Evolutionary conservation across 2,797 vertebrate genomes (phyloP).

Genomic region (Orientallactaga sibirica): DNA sequence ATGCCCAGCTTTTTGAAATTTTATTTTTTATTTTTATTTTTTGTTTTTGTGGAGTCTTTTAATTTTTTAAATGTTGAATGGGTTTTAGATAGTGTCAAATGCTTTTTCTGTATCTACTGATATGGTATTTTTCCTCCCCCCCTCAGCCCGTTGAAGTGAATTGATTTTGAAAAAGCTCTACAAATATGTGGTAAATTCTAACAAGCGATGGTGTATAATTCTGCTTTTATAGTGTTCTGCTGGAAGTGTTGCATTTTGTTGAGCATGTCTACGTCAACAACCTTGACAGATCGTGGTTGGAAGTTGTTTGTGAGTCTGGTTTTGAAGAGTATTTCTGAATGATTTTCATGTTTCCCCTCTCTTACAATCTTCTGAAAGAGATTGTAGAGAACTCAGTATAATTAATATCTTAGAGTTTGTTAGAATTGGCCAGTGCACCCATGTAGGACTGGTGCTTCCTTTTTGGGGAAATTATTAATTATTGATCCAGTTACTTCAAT

Average conservation of each 20-base stretch:
- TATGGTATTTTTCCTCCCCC: not conserved
- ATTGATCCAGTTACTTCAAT: not conserved
- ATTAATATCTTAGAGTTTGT: not conserved
- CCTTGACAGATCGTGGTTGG: not conserved
- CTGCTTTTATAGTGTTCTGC: not conserved
- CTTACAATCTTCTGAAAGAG: not conserved
- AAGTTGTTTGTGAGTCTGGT: not conserved
- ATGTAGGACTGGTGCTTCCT: not conserved
- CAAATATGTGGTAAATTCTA: not conserved
- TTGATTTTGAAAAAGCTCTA: not conserved
- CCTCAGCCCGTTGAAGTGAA: not conserved
- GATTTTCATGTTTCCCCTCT: not conserved
- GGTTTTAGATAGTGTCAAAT: not conserved
- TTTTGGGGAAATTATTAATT: not conserved
- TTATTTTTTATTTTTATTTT: too few species aligned
- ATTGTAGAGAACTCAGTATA: not conserved
- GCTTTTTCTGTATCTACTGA: not conserved
- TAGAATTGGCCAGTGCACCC: not conserved
- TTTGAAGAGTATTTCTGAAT: not conserved
- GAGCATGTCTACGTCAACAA: not conserved
- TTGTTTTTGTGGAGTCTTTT: too few species aligned
- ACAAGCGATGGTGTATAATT: not conserved
- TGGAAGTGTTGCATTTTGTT: not conserved
- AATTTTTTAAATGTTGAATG: not conserved
- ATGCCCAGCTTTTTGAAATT: too few species aligned